A percentile compares a stretch with the other conserved stretches of the same genome.
phyloP scores from a whole-genome alignment of 2,113 vertebrate species.

The Corapipo altera region DNA sequence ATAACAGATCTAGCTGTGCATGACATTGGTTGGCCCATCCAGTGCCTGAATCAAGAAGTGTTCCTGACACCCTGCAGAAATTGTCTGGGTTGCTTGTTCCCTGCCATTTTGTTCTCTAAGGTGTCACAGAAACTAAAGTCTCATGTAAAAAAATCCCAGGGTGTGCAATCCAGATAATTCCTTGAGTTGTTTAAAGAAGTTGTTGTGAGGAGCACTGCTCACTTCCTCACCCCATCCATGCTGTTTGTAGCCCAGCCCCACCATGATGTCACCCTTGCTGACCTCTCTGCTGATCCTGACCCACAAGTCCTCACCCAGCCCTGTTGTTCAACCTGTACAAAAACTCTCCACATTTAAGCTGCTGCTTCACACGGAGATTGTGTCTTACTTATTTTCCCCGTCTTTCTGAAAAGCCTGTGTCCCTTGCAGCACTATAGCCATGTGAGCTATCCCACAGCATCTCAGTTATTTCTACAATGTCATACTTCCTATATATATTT shows the following conservation, averaged over 20 bases:
- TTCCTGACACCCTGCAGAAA: background rate
- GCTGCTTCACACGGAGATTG: background rate
- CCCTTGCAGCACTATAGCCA: background rate
- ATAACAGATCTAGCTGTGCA: background rate
- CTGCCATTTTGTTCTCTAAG: background rate
- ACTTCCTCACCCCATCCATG: rapidly evolving
- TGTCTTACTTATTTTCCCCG: background rate
- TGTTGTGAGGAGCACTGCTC: background rate
- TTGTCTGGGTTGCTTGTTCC: background rate
- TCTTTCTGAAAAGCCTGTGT: background rate
- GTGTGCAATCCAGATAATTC: background rate
- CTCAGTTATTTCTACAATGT: background rate
- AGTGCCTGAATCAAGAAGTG: background rate
- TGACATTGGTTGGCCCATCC: background rate
- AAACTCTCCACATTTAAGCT: background rate
- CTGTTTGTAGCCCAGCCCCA: background rate
- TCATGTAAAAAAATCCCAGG: background rate
- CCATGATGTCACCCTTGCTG: rapidly evolving
- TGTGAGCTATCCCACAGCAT: background rate
- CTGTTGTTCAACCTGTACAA: background rate
- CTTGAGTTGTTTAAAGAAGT: background rate
- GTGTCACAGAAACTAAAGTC: background rate
- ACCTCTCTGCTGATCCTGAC: background rate
- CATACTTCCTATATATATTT: background rate
- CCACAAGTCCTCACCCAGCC: background rate